These are phyloP conservation scores for Gymnogyps californianus DNA, from an alignment of 2,113 vertebrate species.

Conservation along the genomic window DNA sequence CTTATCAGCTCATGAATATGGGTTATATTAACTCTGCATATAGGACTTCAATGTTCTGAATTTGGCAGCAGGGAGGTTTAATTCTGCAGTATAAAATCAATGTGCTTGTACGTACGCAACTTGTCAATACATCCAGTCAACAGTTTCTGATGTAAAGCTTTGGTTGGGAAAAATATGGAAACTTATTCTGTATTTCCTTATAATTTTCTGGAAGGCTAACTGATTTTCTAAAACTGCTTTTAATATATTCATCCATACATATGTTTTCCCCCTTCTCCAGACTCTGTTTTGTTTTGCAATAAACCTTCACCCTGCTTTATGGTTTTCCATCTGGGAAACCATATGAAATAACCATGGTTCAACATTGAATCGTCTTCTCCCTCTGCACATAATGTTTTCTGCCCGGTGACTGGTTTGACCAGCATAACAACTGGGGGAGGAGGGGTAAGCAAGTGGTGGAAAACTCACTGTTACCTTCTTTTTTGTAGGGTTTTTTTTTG, in stretches of 20 bases:
- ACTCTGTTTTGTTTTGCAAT: conserved; percentile 26
- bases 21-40: background rate
- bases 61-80: background rate
- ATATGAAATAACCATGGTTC: conserved; percentile 18
- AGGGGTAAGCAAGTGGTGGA: background rate
- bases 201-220: background rate
- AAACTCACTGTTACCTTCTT: background rate
- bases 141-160: background rate
- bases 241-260: background rate
- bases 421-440: background rate
- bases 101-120: fast-evolving
- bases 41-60: background rate
- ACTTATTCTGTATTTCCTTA: background rate
- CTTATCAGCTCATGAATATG: background rate
- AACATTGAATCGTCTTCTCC: background rate
- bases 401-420: background rate
- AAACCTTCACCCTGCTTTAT: background rate
- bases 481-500: background rate
- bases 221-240: background rate
- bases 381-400: background rate
- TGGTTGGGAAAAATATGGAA: background rate
- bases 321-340: conserved; percentile 40
- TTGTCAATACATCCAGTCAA: background rate
- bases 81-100: background rate
- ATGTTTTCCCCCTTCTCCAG: conserved; percentile 16